Percentiles rank a stretch among this genome's conserved stretches.
phyloP scores from a whole-genome alignment of 23 tunicate species.

The Clavelina lepadiformis region DNA sequence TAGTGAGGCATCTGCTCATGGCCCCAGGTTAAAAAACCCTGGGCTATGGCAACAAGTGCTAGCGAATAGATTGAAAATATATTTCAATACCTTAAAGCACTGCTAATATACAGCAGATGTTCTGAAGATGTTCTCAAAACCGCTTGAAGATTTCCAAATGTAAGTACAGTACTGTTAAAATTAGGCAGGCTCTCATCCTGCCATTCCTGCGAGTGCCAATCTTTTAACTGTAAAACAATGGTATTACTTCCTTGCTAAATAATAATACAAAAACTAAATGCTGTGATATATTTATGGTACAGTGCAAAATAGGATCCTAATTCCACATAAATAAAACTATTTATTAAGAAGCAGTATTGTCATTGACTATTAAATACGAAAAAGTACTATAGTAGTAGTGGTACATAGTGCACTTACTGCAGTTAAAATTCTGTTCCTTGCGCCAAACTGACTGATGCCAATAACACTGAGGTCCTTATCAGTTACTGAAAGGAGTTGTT shows the following conservation, averaged over 20 bases:
- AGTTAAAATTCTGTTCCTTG: conserved; percentile 55
- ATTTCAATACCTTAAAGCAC: conserved; percentile 21
- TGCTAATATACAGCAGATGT: conserved; percentile 31
- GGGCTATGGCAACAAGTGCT: too few species aligned
- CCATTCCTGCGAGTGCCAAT: conserved; percentile 46
- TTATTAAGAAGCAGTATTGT: too few species aligned
- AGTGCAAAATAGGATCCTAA: too few species aligned
- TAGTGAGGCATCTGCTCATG: too few species aligned
- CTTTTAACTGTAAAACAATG: conserved; percentile 19
- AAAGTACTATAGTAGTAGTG: too few species aligned
- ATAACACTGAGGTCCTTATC: conserved; percentile 55
- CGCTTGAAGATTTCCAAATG: conserved; percentile 35
- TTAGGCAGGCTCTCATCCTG: conserved; percentile 39
- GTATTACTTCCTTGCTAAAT: too few species aligned
- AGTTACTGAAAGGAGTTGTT: conserved; percentile 55
- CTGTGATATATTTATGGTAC: too few species aligned
- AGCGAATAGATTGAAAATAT: too few species aligned
- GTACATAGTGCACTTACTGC: conserved; percentile 50
- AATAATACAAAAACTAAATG: too few species aligned
- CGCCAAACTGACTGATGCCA: conserved; percentile 64
- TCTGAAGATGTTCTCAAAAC: conserved; percentile 27
- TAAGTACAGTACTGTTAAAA: conserved; percentile 24
- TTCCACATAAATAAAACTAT: too few species aligned
- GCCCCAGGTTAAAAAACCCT: too few species aligned
- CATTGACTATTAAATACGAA: too few species aligned